Base-by-base conservation (phyloP, 2,888 invertebrate species). In the Drosophila paranaensis region DNA sequence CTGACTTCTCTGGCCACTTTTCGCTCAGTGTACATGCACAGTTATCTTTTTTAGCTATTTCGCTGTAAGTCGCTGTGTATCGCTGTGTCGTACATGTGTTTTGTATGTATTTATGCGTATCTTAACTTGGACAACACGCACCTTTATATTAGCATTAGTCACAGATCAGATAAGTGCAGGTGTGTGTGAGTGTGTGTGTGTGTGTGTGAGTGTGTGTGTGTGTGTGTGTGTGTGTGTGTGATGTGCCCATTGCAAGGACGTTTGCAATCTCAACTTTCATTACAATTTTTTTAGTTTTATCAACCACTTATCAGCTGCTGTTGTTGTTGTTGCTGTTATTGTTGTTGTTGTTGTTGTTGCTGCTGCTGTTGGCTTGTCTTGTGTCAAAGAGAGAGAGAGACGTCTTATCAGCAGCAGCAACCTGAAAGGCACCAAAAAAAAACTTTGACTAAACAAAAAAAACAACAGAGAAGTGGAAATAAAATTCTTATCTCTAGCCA, bases 241-340 rank as follows among this genome's bases (percentile, higher is more conserved):
- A 33, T 37, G 27, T 51, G 60, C 50, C 56, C 51, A 61, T 40
- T 56, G 84, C 84, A 85, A 85, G 84, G 84, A 84, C 84, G 84
- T 85, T 84, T 61, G 64, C 66, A 61, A 69, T 77, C 80, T 54
- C 30, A 79, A 81, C 71, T 79, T 83, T 83, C 81, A 86, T 79
- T 82, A 80, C 53, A 64, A 57, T 54, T 62, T 63, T 20, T 33
- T 14, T 51, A 11, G 42, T 55, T 40, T 53, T 77, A 71, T 77
- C 71, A 75, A 37, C 16, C 57, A 63, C 79, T 82, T 86, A 83
- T 83, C 82, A 76, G 68, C 25, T 42, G 27, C 9, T 20, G 33
- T 35, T 53, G 48, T 14, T 16, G 51, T 9, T 25, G 20, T 27
- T 42, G 27, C 6, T 20, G 33, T 35, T 53, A 42, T 14, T 16